Percentiles rank a stretch among this genome's conserved stretches.
Evolutionary conservation across 2,113 vertebrate species (phyloP).

Genomic region (Terrapene triunguis): DNA sequence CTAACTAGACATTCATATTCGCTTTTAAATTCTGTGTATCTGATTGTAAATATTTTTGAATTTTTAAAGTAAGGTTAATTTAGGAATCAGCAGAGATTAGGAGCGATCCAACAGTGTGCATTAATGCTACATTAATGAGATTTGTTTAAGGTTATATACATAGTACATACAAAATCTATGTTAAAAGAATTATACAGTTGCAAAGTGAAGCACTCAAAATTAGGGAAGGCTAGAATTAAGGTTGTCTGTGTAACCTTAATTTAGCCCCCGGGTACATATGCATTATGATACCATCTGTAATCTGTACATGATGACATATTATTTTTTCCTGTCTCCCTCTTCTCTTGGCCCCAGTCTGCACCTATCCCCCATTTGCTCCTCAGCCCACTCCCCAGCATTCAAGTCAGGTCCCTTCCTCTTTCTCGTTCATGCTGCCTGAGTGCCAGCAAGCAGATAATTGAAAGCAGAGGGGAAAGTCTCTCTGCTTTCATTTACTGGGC

Average conservation of each 20-base stretch:
- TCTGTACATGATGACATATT: neutral
- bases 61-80: slow-evolving; percentile 14
- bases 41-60: neutral
- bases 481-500: neutral
- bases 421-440: neutral
- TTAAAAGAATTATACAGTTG: neutral
- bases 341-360: neutral
- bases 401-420: neutral
- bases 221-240: neutral
- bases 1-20: neutral
- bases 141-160: neutral
- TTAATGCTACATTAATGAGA: slow-evolving; percentile 13
- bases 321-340: too few relatives aligned
- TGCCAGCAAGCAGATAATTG: neutral
- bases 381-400: too few relatives aligned
- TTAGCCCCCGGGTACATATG: neutral
- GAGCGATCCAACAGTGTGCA: neutral
- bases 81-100: neutral
- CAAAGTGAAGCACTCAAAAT: neutral
- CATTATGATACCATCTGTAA: neutral
- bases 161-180: neutral
- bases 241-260: neutral
- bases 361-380: neutral
- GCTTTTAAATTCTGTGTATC: neutral
- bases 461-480: neutral